Evolutionary conservation across 1,140 invertebrate genomes (phyloP), one percentile per base, ranked within the genome.

Genomic region (Drosophila fuyamai): DNA sequence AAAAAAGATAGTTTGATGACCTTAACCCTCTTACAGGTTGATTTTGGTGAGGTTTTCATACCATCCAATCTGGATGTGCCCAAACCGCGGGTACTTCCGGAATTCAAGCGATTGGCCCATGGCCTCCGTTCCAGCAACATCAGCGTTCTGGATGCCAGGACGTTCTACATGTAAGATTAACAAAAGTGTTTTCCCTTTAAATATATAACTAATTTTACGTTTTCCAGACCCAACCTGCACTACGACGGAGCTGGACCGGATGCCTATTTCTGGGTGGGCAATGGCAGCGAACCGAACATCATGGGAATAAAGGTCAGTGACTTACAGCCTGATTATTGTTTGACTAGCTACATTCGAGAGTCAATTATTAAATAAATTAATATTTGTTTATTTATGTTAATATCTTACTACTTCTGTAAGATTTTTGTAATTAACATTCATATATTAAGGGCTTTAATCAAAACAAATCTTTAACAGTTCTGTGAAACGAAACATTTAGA

Each of bases 181-280:
- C 0, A 2, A 2, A 10, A 5, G n/a, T 4, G 27, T 29, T n/a
- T 4, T 1, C 5, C 4, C 5, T 36, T 14, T 7, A 13, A 14
- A 14, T 23, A 38, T 29, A 35, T 16, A 7, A 16, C 8, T 4
- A 46, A 16, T 38, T 8, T 16, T 13, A 18, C 9, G 1, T 44
- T n/a, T 29, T 8, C 0, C 1, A 98, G 98, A 75, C 97, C 97
- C 4, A 97, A 98, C 93, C 93, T 98, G 47, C 96, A 98, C 90
- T 98, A 98, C 83, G 97, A 98, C 81, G 97, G 97, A 7, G 96
- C 95, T 10, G 97, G 96, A 1, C 96, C 97, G 2, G 97, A 98
- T 90, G 97, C 97, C 5, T 98, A 97, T 92, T 98, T 98, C 92
- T 98, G 96, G 96, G 97, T 98, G 5, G 97, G 97, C 6, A 97